These are phyloP conservation scores for Cynocephalus volans DNA, from an alignment of 2,113 vertebrate species.

Conservation along the genomic window DNA sequence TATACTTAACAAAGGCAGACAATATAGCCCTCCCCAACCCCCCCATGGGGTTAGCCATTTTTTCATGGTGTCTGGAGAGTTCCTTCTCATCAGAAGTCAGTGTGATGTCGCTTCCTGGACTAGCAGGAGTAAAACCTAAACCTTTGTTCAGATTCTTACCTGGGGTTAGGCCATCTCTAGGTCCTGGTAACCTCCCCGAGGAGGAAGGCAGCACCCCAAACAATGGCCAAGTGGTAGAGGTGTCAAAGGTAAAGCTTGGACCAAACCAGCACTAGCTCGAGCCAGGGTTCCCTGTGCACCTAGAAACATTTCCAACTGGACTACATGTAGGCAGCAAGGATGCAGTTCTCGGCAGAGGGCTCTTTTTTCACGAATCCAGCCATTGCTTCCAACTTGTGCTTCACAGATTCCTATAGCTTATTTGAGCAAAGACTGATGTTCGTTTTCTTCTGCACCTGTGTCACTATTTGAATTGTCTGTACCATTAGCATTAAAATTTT, in stretches of 20 bases:
- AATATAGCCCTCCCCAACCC: rapidly evolving
- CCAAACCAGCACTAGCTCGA: not conserved
- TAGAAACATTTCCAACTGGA: no score
- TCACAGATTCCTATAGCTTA: not conserved
- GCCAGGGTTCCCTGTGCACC: rapidly evolving
- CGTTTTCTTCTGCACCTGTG: not conserved
- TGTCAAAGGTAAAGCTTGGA: not conserved
- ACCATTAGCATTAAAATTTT: constrained; percentile 21
- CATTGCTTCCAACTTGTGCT: not conserved
- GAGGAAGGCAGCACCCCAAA: not conserved
- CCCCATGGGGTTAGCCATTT: no score
- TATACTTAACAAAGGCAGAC: not conserved
- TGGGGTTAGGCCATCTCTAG: not conserved
- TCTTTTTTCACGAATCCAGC: not conserved
- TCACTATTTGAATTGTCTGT: constrained; percentile 19
- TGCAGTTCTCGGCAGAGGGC: no score
- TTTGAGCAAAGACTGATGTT: not conserved
- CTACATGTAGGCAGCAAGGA: no score
- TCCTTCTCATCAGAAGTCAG: not conserved
- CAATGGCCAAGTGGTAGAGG: not conserved
- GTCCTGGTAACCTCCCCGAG: not conserved
- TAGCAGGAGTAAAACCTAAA: not conserved
- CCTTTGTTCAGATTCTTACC: not conserved
- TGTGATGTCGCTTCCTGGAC: not conserved
- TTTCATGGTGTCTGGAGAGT: not conserved